These are phyloP conservation scores for Craniophora ligustri DNA, from an alignment of 2,888 invertebrate species.

Conservation along the genomic window DNA sequence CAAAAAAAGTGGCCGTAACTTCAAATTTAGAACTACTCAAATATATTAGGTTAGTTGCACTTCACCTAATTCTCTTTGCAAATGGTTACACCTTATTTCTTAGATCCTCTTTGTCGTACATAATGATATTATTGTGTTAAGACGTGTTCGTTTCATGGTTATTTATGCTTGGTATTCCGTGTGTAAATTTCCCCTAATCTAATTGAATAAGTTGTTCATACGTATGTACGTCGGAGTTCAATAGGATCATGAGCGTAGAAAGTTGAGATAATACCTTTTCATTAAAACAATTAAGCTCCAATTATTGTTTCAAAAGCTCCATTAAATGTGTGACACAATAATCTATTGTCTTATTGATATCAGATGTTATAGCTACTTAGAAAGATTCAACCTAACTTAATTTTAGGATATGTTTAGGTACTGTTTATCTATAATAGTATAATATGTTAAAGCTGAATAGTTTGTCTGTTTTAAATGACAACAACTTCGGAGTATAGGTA, in stretches of 20 bases:
- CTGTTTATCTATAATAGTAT: too few relatives aligned
- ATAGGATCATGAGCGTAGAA: slow-evolving; percentile 5
- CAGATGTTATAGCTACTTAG: not conserved
- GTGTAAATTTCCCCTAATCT: slow-evolving; percentile 6
- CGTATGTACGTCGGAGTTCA: slow-evolving; percentile 6
- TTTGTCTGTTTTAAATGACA: too few relatives aligned
- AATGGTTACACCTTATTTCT: slow-evolving; percentile 12
- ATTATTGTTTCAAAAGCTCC: slow-evolving; percentile 19
- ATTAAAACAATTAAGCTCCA: slow-evolving; percentile 8
- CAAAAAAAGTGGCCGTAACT: not conserved
- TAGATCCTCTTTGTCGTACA: slow-evolving; percentile 4
- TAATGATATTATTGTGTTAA: slow-evolving; percentile 24
- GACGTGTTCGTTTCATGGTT: slow-evolving; percentile 12
- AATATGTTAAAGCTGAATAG: too few relatives aligned
- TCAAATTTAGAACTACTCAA: not conserved
- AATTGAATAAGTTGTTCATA: slow-evolving; percentile 17
- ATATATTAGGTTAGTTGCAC: not conserved
- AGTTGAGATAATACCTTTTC: slow-evolving; percentile 7
- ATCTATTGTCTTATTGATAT: not conserved
- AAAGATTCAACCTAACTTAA: too few relatives aligned
- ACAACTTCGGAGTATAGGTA: too few relatives aligned
- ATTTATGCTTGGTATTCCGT: slow-evolving; percentile 18
- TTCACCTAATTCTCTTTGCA: slow-evolving; percentile 1
- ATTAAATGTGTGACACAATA: not conserved
- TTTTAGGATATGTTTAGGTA: too few relatives aligned